Evolutionary conservation across 2,888 invertebrate genomes (phyloP).

Genomic region (Epinotia demarniana): DNA sequence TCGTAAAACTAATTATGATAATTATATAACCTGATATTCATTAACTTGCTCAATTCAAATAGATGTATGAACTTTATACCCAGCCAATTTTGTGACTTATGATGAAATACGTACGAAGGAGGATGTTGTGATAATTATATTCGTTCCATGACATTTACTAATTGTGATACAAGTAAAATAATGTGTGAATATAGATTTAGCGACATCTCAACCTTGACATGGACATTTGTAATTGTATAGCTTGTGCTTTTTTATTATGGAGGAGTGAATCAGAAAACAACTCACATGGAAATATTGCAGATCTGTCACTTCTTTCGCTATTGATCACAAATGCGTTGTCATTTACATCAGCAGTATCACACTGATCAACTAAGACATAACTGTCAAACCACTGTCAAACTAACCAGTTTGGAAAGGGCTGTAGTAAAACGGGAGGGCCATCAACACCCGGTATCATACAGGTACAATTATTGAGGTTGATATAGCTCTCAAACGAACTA

Average conservation of each 20-base stretch:
- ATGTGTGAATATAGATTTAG: constrained; percentile 12
- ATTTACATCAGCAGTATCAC: neutral
- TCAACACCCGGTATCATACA: no score
- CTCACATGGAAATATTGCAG: neutral
- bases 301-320: neutral
- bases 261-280: neutral
- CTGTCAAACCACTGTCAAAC: no score
- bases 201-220: constrained; percentile 18
- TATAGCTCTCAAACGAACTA: no score
- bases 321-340: neutral
- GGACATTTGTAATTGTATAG: neutral
- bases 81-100: constrained; percentile 13
- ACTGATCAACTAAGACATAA: no score
- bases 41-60: constrained; percentile 10
- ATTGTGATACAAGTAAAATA: constrained; percentile 26
- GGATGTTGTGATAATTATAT: neutral
- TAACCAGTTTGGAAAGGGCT: no score
- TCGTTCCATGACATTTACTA: constrained; percentile 32
- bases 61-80: constrained; percentile 15
- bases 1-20: constrained; percentile 20
- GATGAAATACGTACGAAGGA: constrained; percentile 18
- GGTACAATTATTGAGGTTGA: no score
- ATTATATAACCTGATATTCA: constrained; percentile 7
- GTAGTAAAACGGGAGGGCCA: no score
- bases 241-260: neutral